Conservation (phyloP, 1,140 invertebrate species). For the Drosophila watanabei region DNA sequence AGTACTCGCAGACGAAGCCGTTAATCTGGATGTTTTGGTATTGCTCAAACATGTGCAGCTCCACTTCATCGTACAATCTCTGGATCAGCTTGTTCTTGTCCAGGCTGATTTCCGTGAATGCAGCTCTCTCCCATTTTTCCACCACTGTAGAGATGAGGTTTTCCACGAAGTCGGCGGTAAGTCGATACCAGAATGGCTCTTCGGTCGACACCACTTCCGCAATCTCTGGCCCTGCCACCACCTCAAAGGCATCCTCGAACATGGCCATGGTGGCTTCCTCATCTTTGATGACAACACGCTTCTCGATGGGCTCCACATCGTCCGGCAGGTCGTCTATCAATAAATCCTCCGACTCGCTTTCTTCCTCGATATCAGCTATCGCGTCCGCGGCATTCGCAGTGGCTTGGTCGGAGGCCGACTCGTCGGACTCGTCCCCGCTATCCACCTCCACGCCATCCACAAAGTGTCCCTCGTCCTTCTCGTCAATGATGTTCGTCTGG, state of each 20-base stretch:
- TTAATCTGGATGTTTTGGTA: neutral
- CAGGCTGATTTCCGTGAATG: neutral
- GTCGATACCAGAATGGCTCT: slow-evolving; percentile 18
- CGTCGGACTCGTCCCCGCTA: slow-evolving; percentile 6
- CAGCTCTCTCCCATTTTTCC: neutral
- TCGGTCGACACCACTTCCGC: neutral
- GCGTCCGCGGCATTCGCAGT: neutral
- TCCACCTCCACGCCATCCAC: neutral
- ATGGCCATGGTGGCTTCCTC: slow-evolving; percentile 39
- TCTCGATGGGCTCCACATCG: neutral
- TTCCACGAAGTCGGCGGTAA: slow-evolving; percentile 16
- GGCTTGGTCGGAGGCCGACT: neutral
- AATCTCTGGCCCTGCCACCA: neutral
- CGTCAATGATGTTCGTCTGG: neutral
- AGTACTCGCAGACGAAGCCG: slow-evolving; percentile 15
- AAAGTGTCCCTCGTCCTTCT: neutral
- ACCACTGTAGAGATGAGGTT: slow-evolving; percentile 22
- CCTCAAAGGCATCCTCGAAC: slow-evolving; percentile 13
- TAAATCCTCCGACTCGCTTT: neutral
- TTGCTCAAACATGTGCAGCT: neutral
- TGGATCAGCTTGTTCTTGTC: slow-evolving; percentile 26
- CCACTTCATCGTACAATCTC: neutral
- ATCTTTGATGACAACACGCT: slow-evolving; percentile 7
- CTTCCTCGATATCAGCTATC: slow-evolving; percentile 3
- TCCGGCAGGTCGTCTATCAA: slow-evolving; percentile 17